Evolutionary conservation across 2,888 invertebrate species (phyloP).

Genomic region (Holacanthella duospinosa): DNA sequence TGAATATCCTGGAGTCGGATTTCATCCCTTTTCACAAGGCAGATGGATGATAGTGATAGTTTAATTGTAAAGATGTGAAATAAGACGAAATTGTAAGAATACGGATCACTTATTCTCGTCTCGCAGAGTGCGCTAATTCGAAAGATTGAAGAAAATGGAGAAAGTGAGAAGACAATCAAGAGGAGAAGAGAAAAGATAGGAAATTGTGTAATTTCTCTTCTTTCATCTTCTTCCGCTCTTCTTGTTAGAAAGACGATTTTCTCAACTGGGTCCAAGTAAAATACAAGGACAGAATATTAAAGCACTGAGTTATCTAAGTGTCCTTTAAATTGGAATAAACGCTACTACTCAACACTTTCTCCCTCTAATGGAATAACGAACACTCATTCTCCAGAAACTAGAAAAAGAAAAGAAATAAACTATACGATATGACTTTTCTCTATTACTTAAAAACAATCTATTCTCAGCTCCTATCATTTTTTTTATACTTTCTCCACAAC

Average conservation of each 20-base stretch:
- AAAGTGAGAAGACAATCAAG: background rate
- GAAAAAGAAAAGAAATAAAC: background rate
- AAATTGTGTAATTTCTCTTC: conserved; percentile 1
- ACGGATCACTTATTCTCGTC: background rate
- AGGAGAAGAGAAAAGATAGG: background rate
- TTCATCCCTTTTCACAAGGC: too few relatives aligned
- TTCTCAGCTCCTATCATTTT: too few relatives aligned
- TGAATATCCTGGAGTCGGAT: too few relatives aligned
- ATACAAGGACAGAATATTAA: background rate
- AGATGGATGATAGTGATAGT: background rate
- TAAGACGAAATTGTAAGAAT: background rate
- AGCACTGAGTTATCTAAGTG: background rate
- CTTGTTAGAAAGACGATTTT: background rate
- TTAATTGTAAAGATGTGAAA: background rate
- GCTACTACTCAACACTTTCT: background rate
- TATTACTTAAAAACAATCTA: too few relatives aligned
- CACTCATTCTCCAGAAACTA: background rate
- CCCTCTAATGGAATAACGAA: background rate
- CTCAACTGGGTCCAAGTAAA: background rate
- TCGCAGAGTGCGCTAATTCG: background rate
- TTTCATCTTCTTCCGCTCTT: conserved; percentile 1
- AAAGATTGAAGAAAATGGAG: background rate
- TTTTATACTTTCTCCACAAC: too few relatives aligned
- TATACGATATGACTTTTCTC: too few relatives aligned
- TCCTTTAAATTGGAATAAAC: conserved; percentile 3